Evolutionary conservation across 2,888 invertebrate species (phyloP), one percentile per base, ranked within the genome.

Genomic region (Scaptomyza cyrtandrae): DNA sequence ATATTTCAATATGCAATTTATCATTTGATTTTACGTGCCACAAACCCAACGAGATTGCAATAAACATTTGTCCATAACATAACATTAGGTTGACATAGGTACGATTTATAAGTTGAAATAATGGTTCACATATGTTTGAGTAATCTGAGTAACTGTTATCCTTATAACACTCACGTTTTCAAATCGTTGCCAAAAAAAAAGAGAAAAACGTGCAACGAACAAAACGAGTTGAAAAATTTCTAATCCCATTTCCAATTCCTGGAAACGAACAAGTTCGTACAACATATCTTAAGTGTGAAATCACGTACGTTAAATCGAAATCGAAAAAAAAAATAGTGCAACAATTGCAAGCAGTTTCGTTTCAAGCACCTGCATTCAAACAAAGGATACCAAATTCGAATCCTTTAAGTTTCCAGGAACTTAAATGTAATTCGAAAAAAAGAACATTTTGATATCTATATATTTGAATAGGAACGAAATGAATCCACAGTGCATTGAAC

Each of bases 271-370:
- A 44, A 67, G 68, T 55, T 43, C 53, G 24, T 59, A 31, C 41
- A 41, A 16, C 57, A 65, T 85, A 84, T 84, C 87, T 84, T 75
- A 67, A 75, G 67, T 80, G 75, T 58, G 85, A 84, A 84, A 84
- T 84, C 84, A 84, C 84, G 84, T 87, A 69, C 65, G 33, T 41
- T 46, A 48, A 29, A 16, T 48, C 11, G 48, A 53, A 53, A 58
- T 44, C 37, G n/a, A n/a, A n/a, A n/a, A 19, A 19, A 19, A 19
- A 19, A 19, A 19, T 60, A 61, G 48, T 52, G 65, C 57, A 68
- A 82, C 72, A 78, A 78, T 80, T 84, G 82, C 62, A 33, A 52
- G 48, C 10, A n/a, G 14, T 39, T 37, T 52, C 50, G 3, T 33
- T 31, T 16, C 2, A n/a, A 43, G n/a, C 68, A 78, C 57, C 78